Conservation (phyloP, 2,113 vertebrate genomes). For the Notothenia rossii region DNA sequence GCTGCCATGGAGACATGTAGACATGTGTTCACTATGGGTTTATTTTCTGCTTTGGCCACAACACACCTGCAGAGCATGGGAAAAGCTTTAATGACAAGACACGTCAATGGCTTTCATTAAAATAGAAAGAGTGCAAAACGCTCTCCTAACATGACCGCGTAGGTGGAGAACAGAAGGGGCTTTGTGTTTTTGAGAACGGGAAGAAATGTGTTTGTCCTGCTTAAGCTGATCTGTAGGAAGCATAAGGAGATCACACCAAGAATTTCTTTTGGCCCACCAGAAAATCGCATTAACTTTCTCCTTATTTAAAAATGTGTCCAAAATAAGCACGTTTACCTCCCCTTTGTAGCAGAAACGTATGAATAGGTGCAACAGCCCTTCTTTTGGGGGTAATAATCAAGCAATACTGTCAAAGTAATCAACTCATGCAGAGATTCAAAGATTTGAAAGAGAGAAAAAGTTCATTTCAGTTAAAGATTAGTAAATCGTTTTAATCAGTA, state of each 20-base stretch:
- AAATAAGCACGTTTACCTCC: conserved; percentile 7
- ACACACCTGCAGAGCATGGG: conserved; percentile 58
- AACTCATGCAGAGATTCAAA: neutral
- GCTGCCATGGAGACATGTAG: neutral
- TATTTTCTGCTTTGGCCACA: conserved; percentile 15
- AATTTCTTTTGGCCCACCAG: conserved; percentile 21
- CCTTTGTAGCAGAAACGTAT: neutral
- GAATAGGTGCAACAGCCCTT: neutral
- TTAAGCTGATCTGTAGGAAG: conserved; percentile 66
- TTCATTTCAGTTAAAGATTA: conserved; percentile 3
- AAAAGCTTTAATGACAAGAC: conserved; percentile 36
- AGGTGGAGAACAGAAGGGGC: conserved; percentile 41
- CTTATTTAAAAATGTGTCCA: conserved; percentile 45
- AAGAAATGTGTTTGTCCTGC: conserved; percentile 59
- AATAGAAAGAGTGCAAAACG: conserved; percentile 6
- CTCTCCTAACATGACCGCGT: neutral
- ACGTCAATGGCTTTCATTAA: conserved; percentile 47
- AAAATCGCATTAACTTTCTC: conserved; percentile 61
- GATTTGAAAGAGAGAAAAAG: neutral
- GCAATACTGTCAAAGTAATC: conserved; percentile 3
- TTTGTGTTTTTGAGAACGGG: conserved; percentile 44
- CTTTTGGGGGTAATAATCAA: conserved; percentile 6
- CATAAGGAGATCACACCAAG: conserved; percentile 44
- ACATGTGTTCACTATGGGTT: conserved; percentile 25
- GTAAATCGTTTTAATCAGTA: neutral